A percentile compares a stretch with the other conserved stretches of the same genome.
These are phyloP conservation scores for Nysson spinosus DNA, from an alignment of 2,888 invertebrate species.

Conservation along the genomic window DNA sequence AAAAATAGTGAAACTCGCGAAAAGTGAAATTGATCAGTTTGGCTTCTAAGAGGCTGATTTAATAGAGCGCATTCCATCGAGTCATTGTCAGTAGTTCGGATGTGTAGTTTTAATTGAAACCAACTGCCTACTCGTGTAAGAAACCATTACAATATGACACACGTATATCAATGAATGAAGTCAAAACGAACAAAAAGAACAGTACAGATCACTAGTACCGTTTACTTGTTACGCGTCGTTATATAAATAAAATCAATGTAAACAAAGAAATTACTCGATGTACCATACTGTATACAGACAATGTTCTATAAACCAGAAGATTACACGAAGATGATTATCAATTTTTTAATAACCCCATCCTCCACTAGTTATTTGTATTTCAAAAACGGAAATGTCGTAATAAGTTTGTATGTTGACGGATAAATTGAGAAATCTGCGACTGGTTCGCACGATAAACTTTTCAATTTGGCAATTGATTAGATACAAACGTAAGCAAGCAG, in stretches of 20 bases:
- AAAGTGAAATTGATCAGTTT: no score
- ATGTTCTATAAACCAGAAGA: constrained; percentile 51
- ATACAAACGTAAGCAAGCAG: neutral
- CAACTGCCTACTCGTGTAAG: constrained; percentile 37
- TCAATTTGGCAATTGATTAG: no score
- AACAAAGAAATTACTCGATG: constrained; percentile 32
- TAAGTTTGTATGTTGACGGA: no score
- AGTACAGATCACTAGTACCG: constrained; percentile 12
- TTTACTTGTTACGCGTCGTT: constrained; percentile 24
- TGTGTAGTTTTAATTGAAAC: neutral
- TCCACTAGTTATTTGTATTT: neutral
- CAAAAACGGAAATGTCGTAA: no score
- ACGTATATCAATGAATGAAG: neutral
- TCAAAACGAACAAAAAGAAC: constrained; percentile 1
- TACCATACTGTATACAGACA: constrained; percentile 55
- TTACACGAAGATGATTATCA: constrained; percentile 14
- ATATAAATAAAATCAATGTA: constrained; percentile 21
- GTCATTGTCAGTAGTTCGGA: no score
- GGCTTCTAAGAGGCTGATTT: no score
- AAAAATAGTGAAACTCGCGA: no score
- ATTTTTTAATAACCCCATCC: constrained; percentile 6
- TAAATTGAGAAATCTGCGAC: no score
- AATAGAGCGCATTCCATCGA: no score
- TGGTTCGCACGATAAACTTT: no score
- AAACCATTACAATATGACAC: constrained; percentile 4